phyloP scores from a whole-genome alignment of 2,113 vertebrate species.

The Oophaga pumilio region DNA sequence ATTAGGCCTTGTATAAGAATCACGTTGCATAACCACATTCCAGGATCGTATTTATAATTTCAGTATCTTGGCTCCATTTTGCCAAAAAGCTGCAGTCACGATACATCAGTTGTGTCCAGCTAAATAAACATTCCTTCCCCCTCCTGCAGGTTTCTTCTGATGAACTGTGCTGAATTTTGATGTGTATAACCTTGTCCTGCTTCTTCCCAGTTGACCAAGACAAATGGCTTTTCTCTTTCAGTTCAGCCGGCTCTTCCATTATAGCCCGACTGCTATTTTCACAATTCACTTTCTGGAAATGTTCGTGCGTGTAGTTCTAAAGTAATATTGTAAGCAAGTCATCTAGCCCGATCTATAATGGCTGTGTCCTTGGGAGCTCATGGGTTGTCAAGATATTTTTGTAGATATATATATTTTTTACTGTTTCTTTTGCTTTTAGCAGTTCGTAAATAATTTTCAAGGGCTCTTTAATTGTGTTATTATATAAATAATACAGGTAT shows the following conservation, averaged over 20 bases:
- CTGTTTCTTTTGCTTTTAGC: background rate
- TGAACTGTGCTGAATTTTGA: slow-evolving; percentile 47
- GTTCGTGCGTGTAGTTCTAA: slow-evolving; percentile 25
- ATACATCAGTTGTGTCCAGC: slow-evolving; percentile 42
- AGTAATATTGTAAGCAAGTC: slow-evolving; percentile 27
- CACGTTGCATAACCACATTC: background rate
- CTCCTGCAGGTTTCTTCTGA: slow-evolving; percentile 22
- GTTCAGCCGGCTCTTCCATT: slow-evolving; percentile 43
- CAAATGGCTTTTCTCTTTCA: slow-evolving; percentile 48
- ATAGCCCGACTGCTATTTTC: slow-evolving; percentile 44
- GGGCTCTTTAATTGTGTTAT: too few relatives aligned
- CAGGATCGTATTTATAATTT: slow-evolving; percentile 18
- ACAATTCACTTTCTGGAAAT: slow-evolving; percentile 45
- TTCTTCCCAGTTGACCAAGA: slow-evolving; percentile 46
- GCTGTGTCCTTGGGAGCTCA: slow-evolving; percentile 1
- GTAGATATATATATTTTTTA: too few relatives aligned
- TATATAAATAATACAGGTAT: too few relatives aligned
- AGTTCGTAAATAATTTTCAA: background rate
- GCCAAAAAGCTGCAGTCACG: slow-evolving; percentile 4
- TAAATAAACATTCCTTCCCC: slow-evolving; percentile 50
- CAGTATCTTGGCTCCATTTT: slow-evolving; percentile 3
- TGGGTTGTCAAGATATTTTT: background rate
- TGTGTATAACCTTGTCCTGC: slow-evolving; percentile 50
- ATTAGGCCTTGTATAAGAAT: background rate
- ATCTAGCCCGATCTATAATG: background rate